A percentile compares a stretch with the other conserved stretches of the same genome.
phyloP scores from a whole-genome alignment of 2,113 vertebrate species.

The Nesoenas mayeri region DNA sequence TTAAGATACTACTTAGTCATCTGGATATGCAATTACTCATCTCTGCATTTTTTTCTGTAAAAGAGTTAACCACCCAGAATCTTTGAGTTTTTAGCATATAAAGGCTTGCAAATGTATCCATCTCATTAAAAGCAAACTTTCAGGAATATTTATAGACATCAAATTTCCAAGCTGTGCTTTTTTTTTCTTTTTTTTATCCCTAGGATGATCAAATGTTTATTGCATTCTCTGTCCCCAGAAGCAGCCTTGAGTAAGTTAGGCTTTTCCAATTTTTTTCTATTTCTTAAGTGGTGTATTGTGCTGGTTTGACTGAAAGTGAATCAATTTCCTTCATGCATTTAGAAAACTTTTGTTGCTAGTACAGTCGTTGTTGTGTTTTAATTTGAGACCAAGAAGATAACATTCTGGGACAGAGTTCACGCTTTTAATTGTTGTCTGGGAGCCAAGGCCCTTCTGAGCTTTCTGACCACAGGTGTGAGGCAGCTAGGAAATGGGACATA shows the following conservation, averaged over 20 bases:
- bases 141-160: not conserved
- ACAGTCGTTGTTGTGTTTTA: too few species aligned
- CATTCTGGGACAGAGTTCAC: too few species aligned
- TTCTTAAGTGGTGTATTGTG: not conserved
- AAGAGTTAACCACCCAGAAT: not conserved
- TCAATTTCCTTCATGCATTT: too few species aligned
- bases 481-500: too few species aligned
- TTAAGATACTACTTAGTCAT: conserved; percentile 40
- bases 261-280: not conserved
- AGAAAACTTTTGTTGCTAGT: too few species aligned
- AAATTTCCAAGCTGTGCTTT: not conserved
- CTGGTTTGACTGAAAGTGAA: too few species aligned
- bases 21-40: conserved; percentile 23
- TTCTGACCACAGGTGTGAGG: too few species aligned
- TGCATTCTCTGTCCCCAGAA: not conserved
- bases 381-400: too few species aligned
- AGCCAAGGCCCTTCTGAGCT: too few species aligned
- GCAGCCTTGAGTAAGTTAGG: not conserved
- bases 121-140: not conserved
- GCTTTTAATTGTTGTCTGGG: too few species aligned
- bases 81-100: not conserved
- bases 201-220: not conserved
- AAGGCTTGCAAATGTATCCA: not conserved
- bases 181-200: not conserved
- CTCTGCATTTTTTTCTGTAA: not conserved